Evolutionary conservation across 2,888 invertebrate genomes (phyloP).

Genomic region (Rhorus exstirpatorius): DNA sequence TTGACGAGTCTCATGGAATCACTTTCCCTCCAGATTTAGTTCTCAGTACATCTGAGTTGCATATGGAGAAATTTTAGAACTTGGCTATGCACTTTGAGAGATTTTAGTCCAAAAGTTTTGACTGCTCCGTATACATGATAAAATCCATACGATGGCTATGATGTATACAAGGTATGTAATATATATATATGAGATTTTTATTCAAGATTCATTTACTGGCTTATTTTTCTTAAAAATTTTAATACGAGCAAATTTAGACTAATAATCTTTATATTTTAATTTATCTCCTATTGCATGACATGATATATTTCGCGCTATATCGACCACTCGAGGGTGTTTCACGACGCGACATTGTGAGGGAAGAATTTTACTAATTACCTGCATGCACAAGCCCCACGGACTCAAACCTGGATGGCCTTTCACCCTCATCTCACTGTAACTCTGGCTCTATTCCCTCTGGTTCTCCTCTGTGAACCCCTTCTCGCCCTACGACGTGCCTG

Average conservation of each 20-base stretch:
- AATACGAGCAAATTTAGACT: too few relatives aligned
- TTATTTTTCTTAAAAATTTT: too few relatives aligned
- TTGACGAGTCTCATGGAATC: neutral
- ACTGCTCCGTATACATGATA: too few relatives aligned
- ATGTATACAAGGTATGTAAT: neutral
- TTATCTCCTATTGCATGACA: too few relatives aligned
- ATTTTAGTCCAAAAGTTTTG: too few relatives aligned
- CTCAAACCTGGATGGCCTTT: conserved; percentile 54
- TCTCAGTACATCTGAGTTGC: too few relatives aligned
- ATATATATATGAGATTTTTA: neutral
- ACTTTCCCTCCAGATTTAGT: neutral
- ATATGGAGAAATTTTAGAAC: too few relatives aligned
- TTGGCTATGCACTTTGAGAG: too few relatives aligned
- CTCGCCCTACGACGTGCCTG: conserved; percentile 67
- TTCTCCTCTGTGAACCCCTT: conserved; percentile 45
- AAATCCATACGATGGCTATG: neutral
- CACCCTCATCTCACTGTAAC: conserved; percentile 47
- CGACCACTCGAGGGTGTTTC: conserved; percentile 8
- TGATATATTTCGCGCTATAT: conserved; percentile 3
- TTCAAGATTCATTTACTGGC: too few relatives aligned
- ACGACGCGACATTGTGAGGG: conserved; percentile 6
- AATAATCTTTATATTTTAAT: too few relatives aligned
- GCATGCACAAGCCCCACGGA: conserved; percentile 56
- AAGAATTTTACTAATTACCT: conserved; percentile 74
- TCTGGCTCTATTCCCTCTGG: conserved; percentile 18